Evolutionary conservation across 2,113 vertebrate genomes (phyloP).

Genomic region (Alces alces): DNA sequence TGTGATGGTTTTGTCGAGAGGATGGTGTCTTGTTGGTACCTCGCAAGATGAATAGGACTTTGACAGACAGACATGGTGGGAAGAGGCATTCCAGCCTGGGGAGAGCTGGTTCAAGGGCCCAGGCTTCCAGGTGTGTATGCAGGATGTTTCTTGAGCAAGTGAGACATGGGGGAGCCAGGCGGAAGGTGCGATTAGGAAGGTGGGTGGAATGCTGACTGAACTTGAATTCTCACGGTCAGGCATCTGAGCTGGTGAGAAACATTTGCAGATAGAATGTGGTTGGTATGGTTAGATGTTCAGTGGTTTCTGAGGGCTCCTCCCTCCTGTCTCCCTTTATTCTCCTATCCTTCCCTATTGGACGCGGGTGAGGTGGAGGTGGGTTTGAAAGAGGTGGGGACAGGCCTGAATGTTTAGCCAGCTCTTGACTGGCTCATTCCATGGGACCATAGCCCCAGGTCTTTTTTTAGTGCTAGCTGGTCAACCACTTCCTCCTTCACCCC

Average conservation of each 20-base stretch:
- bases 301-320: background rate
- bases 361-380: background rate
- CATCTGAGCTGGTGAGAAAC: background rate
- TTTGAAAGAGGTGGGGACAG: background rate
- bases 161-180: background rate
- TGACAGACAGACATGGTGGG: background rate
- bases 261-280: background rate
- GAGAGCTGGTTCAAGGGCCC: background rate
- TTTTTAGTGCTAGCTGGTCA: conserved; percentile 29
- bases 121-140: background rate
- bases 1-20: background rate
- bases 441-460: background rate
- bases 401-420: background rate
- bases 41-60: background rate
- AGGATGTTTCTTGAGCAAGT: background rate
- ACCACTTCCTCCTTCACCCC: conserved; percentile 26
- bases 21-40: background rate
- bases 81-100: background rate
- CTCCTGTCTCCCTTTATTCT: background rate
- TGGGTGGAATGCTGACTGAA: background rate
- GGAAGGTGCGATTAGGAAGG: background rate
- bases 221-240: background rate
- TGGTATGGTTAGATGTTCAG: background rate
- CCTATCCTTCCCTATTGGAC: background rate
- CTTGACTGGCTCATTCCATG: background rate